Base-by-base conservation (phyloP, 2,888 invertebrate species). In the Rhingia rostrata region DNA sequence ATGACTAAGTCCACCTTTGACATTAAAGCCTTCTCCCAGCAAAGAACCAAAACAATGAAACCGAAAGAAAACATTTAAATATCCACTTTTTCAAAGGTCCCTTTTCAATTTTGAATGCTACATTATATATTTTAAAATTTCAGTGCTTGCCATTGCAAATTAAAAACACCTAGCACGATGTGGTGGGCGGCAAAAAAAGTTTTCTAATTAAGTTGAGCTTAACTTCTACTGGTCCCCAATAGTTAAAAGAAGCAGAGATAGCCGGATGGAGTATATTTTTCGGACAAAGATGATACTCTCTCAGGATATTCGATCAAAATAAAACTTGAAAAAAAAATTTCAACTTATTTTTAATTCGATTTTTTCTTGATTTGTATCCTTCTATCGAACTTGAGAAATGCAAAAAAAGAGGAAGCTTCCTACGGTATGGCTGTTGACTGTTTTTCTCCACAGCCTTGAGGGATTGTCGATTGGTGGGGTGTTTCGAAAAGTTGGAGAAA, bases 191-290 rank as follows among this genome's bases (percentile, higher is more conserved):
- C n/a, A 14, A 58, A 64, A 83, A 84, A 84, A 80, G 51, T 84
- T 84, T 84, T 80, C 74, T 80, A 80, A 84, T 84, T 80, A 84
- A 84, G 84, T 84, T 84, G 61, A 74, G 74, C 74, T 80, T 84
- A 80, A 79, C 67, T 73, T 73, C 10, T 49, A 69, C 73, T 79
- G 51, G 51, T 51, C 49, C 53, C 35, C 37, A 51, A 47, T 6
- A 53, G 7, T 32, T 3, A n/a, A 22, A 14, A 35, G 30, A 51
- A 41, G 60, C 51, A 53, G 6, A 32, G n/a, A 30, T 10, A 37
- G 6, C 7, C 33, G 63, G 5, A 54, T 30, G 37, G 54, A 37
- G 33, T 64, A 12, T 41, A 56, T 56, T 72, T 41, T 64, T 72
- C 63, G 49, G 47, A 70, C 47, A 51, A 12, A 58, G 60, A 73